A percentile compares a stretch with the other conserved stretches of the same genome.
These are phyloP conservation scores for Mesocentrotus franciscanus DNA, from an alignment of 53 echinoderm and acorn worm genomes.

Conservation along the genomic window DNA sequence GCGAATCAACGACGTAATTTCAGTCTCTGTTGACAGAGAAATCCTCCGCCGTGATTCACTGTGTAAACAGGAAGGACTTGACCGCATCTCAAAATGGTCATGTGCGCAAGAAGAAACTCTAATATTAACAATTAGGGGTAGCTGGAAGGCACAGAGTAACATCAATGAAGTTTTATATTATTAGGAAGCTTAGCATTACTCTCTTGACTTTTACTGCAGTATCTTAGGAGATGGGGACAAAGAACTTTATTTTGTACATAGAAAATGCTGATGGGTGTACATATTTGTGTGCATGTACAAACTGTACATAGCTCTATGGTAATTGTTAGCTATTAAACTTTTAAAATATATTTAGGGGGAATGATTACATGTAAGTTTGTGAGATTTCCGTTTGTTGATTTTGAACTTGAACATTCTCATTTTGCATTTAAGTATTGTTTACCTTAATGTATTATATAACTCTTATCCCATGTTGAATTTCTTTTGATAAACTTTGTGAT, in stretches of 20 bases:
- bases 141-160: not conserved
- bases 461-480: not conserved
- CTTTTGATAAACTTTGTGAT: not conserved
- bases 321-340: not conserved
- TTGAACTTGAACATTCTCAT: not conserved
- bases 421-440: not conserved
- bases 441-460: not conserved
- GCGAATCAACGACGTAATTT: conserved; percentile 58
- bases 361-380: too few relatives aligned
- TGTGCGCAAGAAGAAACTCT: not conserved
- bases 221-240: not conserved
- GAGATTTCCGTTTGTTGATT: not conserved
- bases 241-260: not conserved
- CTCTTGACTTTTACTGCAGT: not conserved
- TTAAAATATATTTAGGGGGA: too few relatives aligned
- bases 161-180: conserved; percentile 30
- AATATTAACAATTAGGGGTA: not conserved
- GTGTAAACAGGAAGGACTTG: conserved; percentile 42
- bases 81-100: conserved; percentile 30
- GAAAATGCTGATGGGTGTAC: not conserved
- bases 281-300: not conserved
- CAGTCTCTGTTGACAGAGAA: conserved; percentile 13
- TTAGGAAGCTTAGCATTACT: conserved; percentile 5
- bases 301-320: not conserved
- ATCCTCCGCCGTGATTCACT: conserved; percentile 45